Evolutionary conservation across 2,797 vertebrate species (phyloP), one percentile per base, ranked within the genome.

Genomic region (Bucorvus abyssinicus): DNA sequence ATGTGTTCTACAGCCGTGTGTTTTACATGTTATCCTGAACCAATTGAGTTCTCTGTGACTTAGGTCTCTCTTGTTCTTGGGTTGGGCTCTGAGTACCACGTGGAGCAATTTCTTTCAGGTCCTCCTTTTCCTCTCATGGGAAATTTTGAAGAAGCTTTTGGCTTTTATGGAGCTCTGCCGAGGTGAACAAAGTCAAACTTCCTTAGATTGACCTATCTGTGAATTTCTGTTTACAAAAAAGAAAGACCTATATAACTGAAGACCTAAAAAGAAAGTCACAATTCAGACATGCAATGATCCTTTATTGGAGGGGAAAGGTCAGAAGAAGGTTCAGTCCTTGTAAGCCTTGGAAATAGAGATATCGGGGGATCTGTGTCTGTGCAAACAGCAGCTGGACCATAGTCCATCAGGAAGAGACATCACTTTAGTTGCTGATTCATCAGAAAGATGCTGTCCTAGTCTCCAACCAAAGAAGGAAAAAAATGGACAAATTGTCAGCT

Each of bases 51-150:
- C 26, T 27, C 59, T 14, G 20, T 3, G 67, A 29, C 44, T 21
- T 76, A n/a, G 12, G 8, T 19, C 32, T 70, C 4, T 1, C 56
- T 53, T 3, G 0, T 42, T 50, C 65, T 84, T 42, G 27, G 38
- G 19, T 8, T 80, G 91, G 15, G 24, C 34, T 90, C 40, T 12
- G 17, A 45, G 36, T 21, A 20, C 12, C 21, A 6, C 0, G 0
- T 47, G 26, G 18, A 53, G 2, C 19, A 26, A 47, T 63, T 68
- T 53, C 49, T 27, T 49, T 64, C 3, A 26, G 5, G 8, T 73
- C 26, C 29, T 69, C 7, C 8, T 49, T 32, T 78, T 32, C 21
- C 12, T 61, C 7, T 88, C 8, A 0, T 27, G 21, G 32, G 26
- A 68, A 30, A 4, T 34, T 22, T 14, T 38, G 34, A 74, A 49